These are phyloP conservation scores for Myopa tessellatipennis DNA, from an alignment of 2,888 invertebrate genomes.

Conservation along the genomic window DNA sequence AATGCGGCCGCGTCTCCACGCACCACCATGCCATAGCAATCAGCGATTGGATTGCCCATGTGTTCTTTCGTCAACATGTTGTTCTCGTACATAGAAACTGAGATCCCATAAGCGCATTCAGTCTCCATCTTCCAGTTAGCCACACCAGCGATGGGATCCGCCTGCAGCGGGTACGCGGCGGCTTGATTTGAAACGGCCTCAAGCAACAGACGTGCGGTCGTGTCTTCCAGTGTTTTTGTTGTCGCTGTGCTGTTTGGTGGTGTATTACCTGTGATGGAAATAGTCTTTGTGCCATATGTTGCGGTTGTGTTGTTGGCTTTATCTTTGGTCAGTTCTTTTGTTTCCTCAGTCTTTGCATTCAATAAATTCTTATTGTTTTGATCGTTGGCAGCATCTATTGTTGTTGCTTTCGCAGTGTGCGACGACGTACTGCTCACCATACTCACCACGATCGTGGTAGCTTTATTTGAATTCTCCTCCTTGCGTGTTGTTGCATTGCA, in stretches of 20 bases:
- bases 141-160: conserved; percentile 62
- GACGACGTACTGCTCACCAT: conserved; percentile 56
- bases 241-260: conserved; percentile 34
- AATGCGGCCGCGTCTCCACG: conserved; percentile 80
- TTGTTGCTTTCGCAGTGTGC: conserved; percentile 30
- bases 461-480: conserved; percentile 49
- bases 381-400: conserved; percentile 53
- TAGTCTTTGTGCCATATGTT: conserved; percentile 36
- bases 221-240: conserved; percentile 52
- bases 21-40: conserved; percentile 83
- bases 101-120: conserved; percentile 67
- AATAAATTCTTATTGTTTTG: conserved; percentile 62
- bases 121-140: conserved; percentile 67
- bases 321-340: conserved; percentile 35
- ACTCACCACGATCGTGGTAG: conserved; percentile 65
- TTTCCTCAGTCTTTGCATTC: conserved; percentile 60
- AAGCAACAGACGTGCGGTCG: conserved; percentile 60
- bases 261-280: conserved; percentile 6
- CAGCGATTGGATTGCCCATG: conserved; percentile 87
- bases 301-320: conserved; percentile 32
- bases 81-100: conserved; percentile 83
- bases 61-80: conserved; percentile 80
- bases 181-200: conserved; percentile 65
- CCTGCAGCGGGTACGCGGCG: conserved; percentile 42
- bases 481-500: conserved; percentile 33